Evolutionary conservation across 2,797 vertebrate genomes (phyloP).

Genomic region (Xenopus petersii): DNA sequence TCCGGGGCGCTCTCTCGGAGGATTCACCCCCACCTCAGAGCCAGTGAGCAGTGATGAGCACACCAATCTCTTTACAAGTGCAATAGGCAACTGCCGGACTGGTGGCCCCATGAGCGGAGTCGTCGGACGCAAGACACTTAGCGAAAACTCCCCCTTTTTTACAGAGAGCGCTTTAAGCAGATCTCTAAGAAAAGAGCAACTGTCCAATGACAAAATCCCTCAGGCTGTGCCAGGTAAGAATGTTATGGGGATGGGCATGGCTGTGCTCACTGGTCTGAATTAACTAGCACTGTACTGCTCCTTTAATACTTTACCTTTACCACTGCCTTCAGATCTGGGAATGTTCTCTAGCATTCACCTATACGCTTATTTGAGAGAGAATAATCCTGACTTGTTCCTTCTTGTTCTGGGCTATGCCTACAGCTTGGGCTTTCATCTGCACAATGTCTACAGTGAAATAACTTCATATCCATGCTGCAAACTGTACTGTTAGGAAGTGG

Average conservation of each 20-base stretch:
- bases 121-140: conserved; percentile 66
- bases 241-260: background rate
- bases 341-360: too few species aligned
- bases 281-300: too few species aligned
- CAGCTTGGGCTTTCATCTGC: too few species aligned
- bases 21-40: conserved; percentile 70
- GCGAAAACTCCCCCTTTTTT: conserved; percentile 68
- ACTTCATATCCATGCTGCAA: too few species aligned
- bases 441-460: too few species aligned
- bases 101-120: conserved; percentile 61
- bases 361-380: too few species aligned
- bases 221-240: conserved; percentile 74
- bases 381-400: too few species aligned
- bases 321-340: too few species aligned
- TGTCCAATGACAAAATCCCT: conserved; percentile 69
- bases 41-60: conserved; percentile 69
- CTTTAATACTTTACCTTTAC: too few species aligned
- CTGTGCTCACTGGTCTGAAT: too few species aligned
- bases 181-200: conserved; percentile 75
- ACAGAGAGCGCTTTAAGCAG: conserved; percentile 63
- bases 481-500: too few species aligned
- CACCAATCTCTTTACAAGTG: conserved; percentile 88
- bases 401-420: too few species aligned
- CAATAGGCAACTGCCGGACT: conserved; percentile 75
- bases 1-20: conserved; percentile 64